A percentile compares a stretch with the other conserved stretches of the same genome.
These are phyloP conservation scores for Athrips mouffetella DNA, from an alignment of 2,888 invertebrate species.

Conservation along the genomic window DNA sequence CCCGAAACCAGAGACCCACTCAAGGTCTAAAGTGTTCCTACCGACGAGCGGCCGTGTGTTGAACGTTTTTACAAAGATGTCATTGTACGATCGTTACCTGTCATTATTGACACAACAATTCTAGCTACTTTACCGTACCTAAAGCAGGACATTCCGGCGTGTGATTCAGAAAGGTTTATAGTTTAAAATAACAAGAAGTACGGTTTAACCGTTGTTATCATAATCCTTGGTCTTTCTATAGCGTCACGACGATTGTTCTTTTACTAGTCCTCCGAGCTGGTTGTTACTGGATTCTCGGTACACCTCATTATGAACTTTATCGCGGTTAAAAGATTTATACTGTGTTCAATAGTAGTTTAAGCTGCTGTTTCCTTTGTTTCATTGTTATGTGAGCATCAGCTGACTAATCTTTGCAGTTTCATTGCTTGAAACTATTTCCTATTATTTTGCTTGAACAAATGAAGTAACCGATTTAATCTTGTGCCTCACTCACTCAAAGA, in stretches of 20 bases:
- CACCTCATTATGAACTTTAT: slow-evolving; percentile 5
- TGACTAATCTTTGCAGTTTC: not conserved
- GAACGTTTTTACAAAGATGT: not conserved
- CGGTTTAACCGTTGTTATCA: slow-evolving; percentile 28
- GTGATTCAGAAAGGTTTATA: not conserved
- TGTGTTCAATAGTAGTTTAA: not conserved
- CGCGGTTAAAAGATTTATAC: not conserved
- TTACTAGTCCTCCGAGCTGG: slow-evolving; percentile 26
- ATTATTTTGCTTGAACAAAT: no score
- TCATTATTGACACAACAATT: not conserved
- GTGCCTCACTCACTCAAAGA: no score
- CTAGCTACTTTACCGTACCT: not conserved
- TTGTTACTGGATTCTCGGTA: slow-evolving; percentile 21
- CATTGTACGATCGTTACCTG: slow-evolving; percentile 7
- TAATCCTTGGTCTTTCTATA: slow-evolving; percentile 39
- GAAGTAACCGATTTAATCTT: no score
- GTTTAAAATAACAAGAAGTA: slow-evolving; percentile 21
- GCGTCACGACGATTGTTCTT: slow-evolving; percentile 11
- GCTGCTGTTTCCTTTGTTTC: not conserved
- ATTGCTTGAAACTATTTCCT: no score
- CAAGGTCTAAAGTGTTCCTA: no score
- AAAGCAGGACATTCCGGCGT: not conserved
- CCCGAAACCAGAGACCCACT: no score
- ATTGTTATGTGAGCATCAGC: not conserved
- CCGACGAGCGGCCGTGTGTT: no score